Evolutionary conservation across 2,113 vertebrate genomes (phyloP), one percentile per base, ranked within the genome.

Genomic region (Stomatorhinus ivindoensis): DNA sequence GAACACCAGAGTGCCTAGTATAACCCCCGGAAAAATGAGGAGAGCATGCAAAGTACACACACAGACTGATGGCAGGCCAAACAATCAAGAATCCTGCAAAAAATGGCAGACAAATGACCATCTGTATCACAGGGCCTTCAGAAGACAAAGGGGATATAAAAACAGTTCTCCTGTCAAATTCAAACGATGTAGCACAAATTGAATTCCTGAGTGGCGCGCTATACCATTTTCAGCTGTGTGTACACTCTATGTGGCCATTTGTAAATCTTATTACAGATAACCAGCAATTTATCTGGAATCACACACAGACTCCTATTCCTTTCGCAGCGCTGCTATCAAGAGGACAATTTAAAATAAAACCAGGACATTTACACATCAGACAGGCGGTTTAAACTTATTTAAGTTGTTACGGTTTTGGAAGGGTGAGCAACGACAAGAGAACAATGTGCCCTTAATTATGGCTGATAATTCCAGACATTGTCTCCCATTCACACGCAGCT

Each of bases 231-330:
- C 73, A 39, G 35, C 73, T 80, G 73, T 80, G 73, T 35, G 73
- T 42, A 42, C 73, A 6, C 73, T 80, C 73, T 7, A 42, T 39
- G 73, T 17, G 13, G 15, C 13, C 73, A 35, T 35, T 80, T 80
- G 73, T 42, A 80, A 80, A 80, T 80, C 73, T 80, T 80, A 80
- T 80, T 80, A 19, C 73, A 80, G 73, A 80, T 80, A 80, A 80
- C 73, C 73, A 17, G 73, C 35, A 42, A 80, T 80, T 80, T 80
- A 80, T 42, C 73, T 80, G 35, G 35, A 80, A 80, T 80, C 73
- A 39, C 73, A 35, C 35, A 42, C 35, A 80, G 73, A 80, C 4
- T 1, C 17, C 17, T 80, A 17, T 17, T 69, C 31, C 73, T 42
- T 35, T 19, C 35, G 3, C 69, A 42, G 69, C 2, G 69, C 31